phyloP scores from a whole-genome alignment of 1,140 invertebrate species.

The Mycetomoellerius zeteki region DNA sequence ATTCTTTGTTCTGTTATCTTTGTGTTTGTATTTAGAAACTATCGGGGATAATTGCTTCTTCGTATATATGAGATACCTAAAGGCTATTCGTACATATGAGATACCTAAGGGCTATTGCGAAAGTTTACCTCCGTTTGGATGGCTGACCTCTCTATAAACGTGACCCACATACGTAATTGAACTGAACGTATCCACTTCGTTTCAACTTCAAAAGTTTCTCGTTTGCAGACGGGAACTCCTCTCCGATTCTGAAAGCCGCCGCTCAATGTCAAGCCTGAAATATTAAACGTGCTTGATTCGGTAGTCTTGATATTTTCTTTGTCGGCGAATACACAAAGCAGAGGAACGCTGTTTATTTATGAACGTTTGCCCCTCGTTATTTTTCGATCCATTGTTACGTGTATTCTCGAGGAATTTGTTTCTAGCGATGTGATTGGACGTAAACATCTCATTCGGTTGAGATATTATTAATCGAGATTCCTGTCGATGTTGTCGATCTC shows the following conservation, averaged over 20 bases:
- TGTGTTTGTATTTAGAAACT: background rate
- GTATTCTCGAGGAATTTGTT: background rate
- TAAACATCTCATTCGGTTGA: background rate
- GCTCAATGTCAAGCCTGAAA: constrained; percentile 31
- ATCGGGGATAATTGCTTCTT: background rate
- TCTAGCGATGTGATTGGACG: background rate
- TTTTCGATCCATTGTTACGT: constrained; percentile 13
- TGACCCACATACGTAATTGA: constrained; percentile 53
- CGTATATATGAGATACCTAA: background rate
- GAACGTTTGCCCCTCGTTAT: background rate
- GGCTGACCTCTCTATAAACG: constrained; percentile 21
- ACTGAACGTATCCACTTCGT: background rate
- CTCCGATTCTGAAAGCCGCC: constrained; percentile 14
- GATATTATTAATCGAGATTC: constrained; percentile 1
- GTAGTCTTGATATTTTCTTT: constrained; percentile 17
- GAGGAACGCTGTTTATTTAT: constrained; percentile 15
- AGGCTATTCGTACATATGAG: background rate
- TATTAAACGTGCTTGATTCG: constrained; percentile 3
- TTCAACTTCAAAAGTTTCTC: constrained; percentile 34
- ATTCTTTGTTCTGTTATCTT: background rate
- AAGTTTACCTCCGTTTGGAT: constrained; percentile 7
- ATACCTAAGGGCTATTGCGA: constrained; percentile 11
- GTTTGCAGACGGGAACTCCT: constrained; percentile 13
- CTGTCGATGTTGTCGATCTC: background rate
- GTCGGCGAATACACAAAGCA: background rate